Percentiles rank a stretch among this genome's conserved stretches.
Conservation (phyloP, 2,888 invertebrate genomes). For the Maniola hyperantus region DNA sequence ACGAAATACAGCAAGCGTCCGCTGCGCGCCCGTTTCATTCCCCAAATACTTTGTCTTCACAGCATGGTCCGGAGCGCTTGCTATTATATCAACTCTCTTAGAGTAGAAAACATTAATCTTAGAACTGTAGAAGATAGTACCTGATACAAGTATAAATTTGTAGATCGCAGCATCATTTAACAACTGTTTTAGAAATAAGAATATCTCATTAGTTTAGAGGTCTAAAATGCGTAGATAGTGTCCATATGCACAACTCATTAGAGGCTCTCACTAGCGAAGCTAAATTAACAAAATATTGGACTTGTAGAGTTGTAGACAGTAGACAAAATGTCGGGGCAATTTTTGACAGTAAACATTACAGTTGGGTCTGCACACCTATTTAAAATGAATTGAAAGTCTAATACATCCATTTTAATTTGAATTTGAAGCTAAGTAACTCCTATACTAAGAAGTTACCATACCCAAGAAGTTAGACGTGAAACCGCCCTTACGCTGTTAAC, state of each 20-base stretch:
- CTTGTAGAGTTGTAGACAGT: background rate
- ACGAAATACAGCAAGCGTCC: no score
- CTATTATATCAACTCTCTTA: background rate
- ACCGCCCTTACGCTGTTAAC: no score
- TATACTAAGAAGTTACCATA: no score
- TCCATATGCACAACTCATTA: conserved; percentile 34
- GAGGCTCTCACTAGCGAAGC: conserved; percentile 32
- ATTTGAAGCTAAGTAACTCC: no score
- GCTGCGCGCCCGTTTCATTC: no score
- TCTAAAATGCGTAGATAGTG: conserved; percentile 9
- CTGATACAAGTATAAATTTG: background rate
- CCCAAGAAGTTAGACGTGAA: no score
- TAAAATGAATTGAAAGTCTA: no score
- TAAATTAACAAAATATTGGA: background rate
- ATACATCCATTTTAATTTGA: no score
- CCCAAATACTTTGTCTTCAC: no score
- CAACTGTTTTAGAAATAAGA: background rate
- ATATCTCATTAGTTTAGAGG: conserved; percentile 6
- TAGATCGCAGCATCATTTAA: background rate
- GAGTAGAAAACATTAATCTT: background rate
- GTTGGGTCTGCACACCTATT: no score
- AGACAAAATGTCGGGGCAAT: background rate
- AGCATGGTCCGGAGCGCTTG: no score
- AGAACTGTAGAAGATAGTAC: background rate
- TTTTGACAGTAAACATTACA: no score